Evolutionary conservation across 2,113 vertebrate species (phyloP).

Genomic region (Bothrops jararaca): DNA sequence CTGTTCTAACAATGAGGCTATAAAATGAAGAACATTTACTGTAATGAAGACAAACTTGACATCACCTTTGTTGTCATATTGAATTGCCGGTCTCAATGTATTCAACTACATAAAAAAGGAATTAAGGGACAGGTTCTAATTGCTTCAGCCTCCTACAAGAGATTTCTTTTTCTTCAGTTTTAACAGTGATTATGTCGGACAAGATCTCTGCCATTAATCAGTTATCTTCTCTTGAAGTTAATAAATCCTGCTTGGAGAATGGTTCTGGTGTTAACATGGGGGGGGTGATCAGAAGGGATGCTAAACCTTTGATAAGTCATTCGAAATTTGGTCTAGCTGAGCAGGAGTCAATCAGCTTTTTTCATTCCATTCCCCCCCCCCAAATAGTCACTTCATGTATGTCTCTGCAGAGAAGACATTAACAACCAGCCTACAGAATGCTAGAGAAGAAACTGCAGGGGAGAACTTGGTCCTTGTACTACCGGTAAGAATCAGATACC

Average conservation of each 20-base stretch:
- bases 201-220: slow-evolving; percentile 5
- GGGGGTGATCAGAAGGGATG: slow-evolving; percentile 3
- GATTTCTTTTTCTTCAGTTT: not conserved
- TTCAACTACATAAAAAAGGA: slow-evolving; percentile 12
- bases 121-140: slow-evolving; percentile 30
- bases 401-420: slow-evolving; percentile 6
- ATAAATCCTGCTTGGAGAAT: not conserved
- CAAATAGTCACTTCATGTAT: not conserved
- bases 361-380: not conserved
- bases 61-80: not conserved
- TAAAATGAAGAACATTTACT: slow-evolving; percentile 8
- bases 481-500: not conserved
- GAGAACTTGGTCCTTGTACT: not conserved
- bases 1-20: slow-evolving; percentile 15
- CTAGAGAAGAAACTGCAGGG: not conserved
- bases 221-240: slow-evolving; percentile 12
- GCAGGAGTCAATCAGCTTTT: not conserved
- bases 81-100: not conserved
- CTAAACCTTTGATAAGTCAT: not conserved
- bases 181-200: not conserved
- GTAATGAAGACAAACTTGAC: not conserved
- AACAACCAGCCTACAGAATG: not conserved
- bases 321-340: not conserved
- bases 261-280: not conserved
- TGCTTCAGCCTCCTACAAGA: slow-evolving; percentile 13